These are phyloP conservation scores for Bombus fervidus DNA, from an alignment of 1,140 invertebrate genomes.

Conservation along the genomic window DNA sequence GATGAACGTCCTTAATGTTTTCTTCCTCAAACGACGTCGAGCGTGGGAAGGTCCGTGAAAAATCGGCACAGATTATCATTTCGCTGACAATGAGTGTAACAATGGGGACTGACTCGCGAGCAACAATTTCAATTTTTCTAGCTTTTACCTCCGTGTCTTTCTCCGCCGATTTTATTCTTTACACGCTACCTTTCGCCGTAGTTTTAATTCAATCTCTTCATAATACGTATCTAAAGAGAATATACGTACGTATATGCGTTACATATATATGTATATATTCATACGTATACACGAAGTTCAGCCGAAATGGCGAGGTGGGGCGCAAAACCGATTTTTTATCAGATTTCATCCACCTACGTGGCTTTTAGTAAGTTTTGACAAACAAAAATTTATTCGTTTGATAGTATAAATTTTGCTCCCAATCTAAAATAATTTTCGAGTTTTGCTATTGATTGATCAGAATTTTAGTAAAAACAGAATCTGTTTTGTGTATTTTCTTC, in stretches of 20 bases:
- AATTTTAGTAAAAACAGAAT: too few relatives aligned
- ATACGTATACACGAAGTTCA: slow-evolving; percentile 35
- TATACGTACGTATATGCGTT: slow-evolving; percentile 54
- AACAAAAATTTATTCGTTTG: background rate
- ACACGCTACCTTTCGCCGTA: background rate
- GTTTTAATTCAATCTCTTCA: slow-evolving; percentile 29
- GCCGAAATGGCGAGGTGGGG: slow-evolving; percentile 11
- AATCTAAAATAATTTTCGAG: too few relatives aligned
- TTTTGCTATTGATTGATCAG: too few relatives aligned
- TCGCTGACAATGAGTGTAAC: slow-evolving; percentile 36
- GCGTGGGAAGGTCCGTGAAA: slow-evolving; percentile 20
- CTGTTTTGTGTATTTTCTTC: too few relatives aligned
- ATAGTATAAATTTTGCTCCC: too few relatives aligned
- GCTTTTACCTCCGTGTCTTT: background rate
- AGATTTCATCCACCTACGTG: too few relatives aligned
- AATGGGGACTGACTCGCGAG: slow-evolving; percentile 33
- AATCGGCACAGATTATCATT: slow-evolving; percentile 46
- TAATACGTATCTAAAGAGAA: slow-evolving; percentile 24
- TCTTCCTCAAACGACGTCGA: slow-evolving; percentile 17
- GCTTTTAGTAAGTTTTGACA: background rate
- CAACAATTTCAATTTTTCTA: background rate
- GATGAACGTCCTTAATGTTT: background rate
- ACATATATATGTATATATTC: slow-evolving; percentile 32
- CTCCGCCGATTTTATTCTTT: background rate
- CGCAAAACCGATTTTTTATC: background rate